A percentile compares a stretch with the other conserved stretches of the same genome.
phyloP scores from a whole-genome alignment of 2,888 invertebrate genomes.

The Athalia cordata region DNA sequence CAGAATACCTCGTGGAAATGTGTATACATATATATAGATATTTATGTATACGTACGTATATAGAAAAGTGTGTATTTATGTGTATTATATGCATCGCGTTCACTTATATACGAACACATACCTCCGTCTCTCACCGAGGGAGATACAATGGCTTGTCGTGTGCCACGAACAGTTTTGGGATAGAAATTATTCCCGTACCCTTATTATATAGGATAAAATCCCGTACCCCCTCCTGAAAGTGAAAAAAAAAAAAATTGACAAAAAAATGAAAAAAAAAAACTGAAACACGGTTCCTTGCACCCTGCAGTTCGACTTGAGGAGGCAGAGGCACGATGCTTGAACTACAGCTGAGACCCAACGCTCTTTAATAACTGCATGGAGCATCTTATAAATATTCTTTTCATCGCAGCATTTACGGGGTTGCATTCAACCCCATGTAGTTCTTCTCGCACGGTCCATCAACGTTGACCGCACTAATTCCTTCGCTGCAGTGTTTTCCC shows the following conservation, averaged over 20 bases:
- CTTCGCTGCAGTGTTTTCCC: not conserved
- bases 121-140: not conserved
- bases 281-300: slow-evolving; percentile 20
- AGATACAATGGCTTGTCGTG: slow-evolving; percentile 41
- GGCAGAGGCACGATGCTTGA: not conserved
- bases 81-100: not conserved
- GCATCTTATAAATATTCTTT: no score
- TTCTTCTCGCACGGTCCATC: not conserved
- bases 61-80: not conserved
- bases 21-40: slow-evolving; percentile 3
- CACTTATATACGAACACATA: not conserved
- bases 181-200: slow-evolving; percentile 35
- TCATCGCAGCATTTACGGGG: no score
- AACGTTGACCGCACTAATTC: slow-evolving; percentile 29
- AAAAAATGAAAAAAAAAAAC: no score
- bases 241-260: not conserved
- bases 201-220: slow-evolving; percentile 35
- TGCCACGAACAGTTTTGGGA: slow-evolving; percentile 43
- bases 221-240: not conserved
- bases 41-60: not conserved
- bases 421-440: not conserved
- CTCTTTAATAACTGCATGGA: no score
- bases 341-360: no score
- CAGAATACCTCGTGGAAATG: slow-evolving; percentile 20
- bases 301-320: slow-evolving; percentile 14